Percentiles rank a stretch among this genome's conserved stretches.
phyloP scores from a whole-genome alignment of 1,140 invertebrate species.

The Coenobita brevimanus region DNA sequence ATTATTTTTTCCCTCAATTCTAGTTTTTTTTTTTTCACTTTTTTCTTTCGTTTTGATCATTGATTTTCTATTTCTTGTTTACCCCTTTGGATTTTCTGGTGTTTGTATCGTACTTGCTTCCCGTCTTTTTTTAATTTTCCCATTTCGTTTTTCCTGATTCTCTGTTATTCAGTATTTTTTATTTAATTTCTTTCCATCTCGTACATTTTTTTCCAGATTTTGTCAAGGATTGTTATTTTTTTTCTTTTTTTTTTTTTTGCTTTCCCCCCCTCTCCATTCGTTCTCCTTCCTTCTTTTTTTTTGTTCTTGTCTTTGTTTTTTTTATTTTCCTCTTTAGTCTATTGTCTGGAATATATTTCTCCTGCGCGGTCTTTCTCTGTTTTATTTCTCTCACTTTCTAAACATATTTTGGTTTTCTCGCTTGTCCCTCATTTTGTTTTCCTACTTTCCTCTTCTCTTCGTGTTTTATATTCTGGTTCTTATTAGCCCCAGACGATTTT shows the following conservation, averaged over 20 bases:
- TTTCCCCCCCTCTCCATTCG: not conserved
- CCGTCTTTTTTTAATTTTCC: not conserved
- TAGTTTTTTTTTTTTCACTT: not conserved
- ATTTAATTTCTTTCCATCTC: not conserved
- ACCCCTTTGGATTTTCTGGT: too few species aligned
- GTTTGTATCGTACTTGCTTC: not conserved
- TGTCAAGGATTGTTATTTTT: not conserved
- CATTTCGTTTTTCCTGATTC: not conserved
- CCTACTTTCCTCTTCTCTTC: too few species aligned
- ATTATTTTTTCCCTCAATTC: not conserved
- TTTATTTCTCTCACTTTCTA: too few species aligned
- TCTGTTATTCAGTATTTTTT: not conserved
- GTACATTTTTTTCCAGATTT: not conserved
- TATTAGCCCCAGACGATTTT: too few species aligned
- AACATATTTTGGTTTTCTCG: too few species aligned
- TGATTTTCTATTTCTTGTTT: too few species aligned
- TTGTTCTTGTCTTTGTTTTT: not conserved
- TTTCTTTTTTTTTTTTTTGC: not conserved
- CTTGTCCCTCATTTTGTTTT: too few species aligned
- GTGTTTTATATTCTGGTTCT: too few species aligned
- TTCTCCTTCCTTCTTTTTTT: not conserved
- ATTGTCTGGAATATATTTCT: too few species aligned
- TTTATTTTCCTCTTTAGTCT: too few species aligned
- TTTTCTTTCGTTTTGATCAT: not conserved
- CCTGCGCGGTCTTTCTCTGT: too few species aligned